A percentile compares a stretch with the other conserved stretches of the same genome.
Conservation (phyloP, 2,797 vertebrate genomes). For the Rallus crepitans region DNA sequence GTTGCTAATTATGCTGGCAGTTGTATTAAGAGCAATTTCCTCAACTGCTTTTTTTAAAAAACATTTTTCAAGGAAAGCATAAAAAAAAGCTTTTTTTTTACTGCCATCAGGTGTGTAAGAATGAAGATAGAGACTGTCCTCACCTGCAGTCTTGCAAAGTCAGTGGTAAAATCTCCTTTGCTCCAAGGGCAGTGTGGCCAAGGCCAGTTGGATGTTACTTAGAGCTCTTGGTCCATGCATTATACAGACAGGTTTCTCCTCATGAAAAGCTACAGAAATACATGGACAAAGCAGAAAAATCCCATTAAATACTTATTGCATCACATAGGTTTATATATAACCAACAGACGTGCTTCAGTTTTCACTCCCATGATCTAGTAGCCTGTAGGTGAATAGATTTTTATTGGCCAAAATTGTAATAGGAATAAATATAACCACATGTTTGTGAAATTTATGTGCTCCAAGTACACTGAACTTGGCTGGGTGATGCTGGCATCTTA, state of each 20-base stretch:
- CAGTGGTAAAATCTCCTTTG: neutral
- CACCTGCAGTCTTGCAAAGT: conserved; percentile 3
- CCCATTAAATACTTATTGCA: neutral
- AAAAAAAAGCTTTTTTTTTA: conserved; percentile 52
- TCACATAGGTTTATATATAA: neutral
- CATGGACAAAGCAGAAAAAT: neutral
- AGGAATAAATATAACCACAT: neutral
- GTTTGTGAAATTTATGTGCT: neutral
- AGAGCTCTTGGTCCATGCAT: rapidly evolving
- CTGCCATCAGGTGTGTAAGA: conserved; percentile 36
- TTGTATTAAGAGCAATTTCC: conserved; percentile 34
- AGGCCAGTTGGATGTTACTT: neutral
- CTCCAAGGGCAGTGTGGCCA: neutral
- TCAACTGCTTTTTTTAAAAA: neutral
- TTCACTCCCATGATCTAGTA: neutral
- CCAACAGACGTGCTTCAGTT: neutral
- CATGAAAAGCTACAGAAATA: neutral
- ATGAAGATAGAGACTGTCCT: neutral
- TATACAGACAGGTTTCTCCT: neutral
- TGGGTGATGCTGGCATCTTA: neutral
- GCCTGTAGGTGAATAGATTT: neutral
- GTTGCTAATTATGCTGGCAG: conserved; percentile 15
- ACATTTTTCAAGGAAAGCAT: conserved; percentile 6
- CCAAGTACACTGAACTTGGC: neutral
- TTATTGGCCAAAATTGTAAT: neutral